phyloP scores from a whole-genome alignment of 2,113 vertebrate species.

The Pterophyllum scalare region DNA sequence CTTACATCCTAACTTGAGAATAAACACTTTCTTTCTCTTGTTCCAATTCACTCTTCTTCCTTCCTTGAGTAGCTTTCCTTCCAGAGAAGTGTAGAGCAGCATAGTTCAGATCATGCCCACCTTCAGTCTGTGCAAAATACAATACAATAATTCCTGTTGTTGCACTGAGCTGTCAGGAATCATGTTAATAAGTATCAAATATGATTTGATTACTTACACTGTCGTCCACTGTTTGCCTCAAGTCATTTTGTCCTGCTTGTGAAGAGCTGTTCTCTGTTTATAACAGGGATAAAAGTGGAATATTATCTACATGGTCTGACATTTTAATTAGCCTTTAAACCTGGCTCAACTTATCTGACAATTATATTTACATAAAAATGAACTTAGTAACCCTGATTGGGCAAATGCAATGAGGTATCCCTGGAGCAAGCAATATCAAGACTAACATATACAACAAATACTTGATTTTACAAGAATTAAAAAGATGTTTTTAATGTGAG shows the following conservation, averaged over 20 bases:
- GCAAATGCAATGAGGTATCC: neutral
- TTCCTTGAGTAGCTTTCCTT: neutral
- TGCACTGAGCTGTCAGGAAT: neutral
- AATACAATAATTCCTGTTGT: neutral
- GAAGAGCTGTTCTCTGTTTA: neutral
- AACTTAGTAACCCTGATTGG: neutral
- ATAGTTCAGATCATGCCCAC: conserved; percentile 1
- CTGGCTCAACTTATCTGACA: no score
- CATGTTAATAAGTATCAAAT: neutral
- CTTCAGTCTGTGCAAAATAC: neutral
- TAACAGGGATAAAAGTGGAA: neutral
- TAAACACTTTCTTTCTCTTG: neutral
- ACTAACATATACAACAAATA: neutral
- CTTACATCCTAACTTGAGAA: conserved; percentile 8
- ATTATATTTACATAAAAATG: no score
- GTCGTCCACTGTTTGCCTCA: neutral
- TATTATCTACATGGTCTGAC: neutral
- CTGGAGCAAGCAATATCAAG: accelerated
- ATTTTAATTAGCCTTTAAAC: accelerated
- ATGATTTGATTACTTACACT: neutral
- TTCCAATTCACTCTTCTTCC: conserved; percentile 6
- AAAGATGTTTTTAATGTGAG: accelerated
- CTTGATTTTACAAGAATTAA: no score
- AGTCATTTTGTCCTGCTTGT: neutral
- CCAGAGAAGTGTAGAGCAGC: conserved; percentile 6